phyloP scores from a whole-genome alignment of 2,797 vertebrate species.

The Poeciliopsis presidionis region DNA sequence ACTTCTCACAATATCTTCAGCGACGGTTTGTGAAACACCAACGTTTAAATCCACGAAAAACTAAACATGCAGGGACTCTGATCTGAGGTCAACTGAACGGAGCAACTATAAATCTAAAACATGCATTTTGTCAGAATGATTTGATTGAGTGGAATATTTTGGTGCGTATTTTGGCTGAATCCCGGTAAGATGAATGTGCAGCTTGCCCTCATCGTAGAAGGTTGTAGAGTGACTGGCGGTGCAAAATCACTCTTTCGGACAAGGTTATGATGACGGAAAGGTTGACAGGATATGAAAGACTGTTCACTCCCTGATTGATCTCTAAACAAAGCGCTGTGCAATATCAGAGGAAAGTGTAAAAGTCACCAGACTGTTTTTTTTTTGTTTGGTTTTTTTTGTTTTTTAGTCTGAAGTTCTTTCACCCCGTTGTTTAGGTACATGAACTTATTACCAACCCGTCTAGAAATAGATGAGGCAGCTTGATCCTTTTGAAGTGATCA shows the following conservation, averaged over 20 bases:
- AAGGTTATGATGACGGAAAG: conserved; percentile 63
- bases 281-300: conserved; percentile 71
- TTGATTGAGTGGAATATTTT: neutral
- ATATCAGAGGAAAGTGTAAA: conserved; percentile 53
- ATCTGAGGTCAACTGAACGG: neutral
- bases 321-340: conserved; percentile 58
- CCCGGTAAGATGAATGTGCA: conserved; percentile 30
- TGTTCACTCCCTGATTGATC: conserved; percentile 76
- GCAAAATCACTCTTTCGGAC: conserved; percentile 61
- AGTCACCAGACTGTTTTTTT: conserved; percentile 28
- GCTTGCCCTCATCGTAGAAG: conserved; percentile 19
- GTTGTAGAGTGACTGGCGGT: conserved; percentile 27
- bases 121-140: neutral
- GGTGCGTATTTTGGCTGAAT: conserved; percentile 35
- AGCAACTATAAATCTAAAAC: neutral
- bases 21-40: neutral
- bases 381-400: conserved; percentile 20
- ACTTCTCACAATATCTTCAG: neutral
- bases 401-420: conserved; percentile 28
- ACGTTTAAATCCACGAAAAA: neutral
- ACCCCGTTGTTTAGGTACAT: conserved; percentile 38
- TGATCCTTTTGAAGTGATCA: too few species aligned
- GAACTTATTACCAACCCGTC: neutral
- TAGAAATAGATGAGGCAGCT: neutral
- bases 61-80: neutral